Base-by-base conservation (phyloP, 1,140 invertebrate genomes). In the Drosophila ambigua region DNA sequence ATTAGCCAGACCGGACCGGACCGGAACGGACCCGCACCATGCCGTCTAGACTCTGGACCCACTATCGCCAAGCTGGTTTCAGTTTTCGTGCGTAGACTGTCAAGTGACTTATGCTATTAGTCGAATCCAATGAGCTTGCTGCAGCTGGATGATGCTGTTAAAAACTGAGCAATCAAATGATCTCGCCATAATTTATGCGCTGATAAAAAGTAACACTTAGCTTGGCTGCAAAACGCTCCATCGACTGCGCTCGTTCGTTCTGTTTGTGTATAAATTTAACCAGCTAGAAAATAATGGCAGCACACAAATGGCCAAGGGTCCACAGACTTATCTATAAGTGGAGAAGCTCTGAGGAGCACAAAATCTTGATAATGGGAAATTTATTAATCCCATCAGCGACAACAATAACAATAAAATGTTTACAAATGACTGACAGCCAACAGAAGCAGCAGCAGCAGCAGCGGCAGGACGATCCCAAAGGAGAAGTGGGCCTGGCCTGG, bases 371-470 rank as follows among this genome's bases (percentile, higher is more conserved):
- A 88, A 81, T 69, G 85, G 79, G 71, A 79, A 88, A 88, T 88
- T 88, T 88, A 88, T 88, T 88, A 88, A 88, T 88, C 85, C 83
- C 83, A 88, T 88, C 83, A 83, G 79, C 65, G 83, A 82, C 83
- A 88, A 88, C 83, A 88, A 87, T 88, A 87, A 82, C 82, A 87
- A 87, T 87, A 87, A 87, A 87, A 88, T 87, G 83, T 88, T 82
- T 82, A 87, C 83, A 87, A 87, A 87, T 77, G 83, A 88, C 78
- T 73, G 74, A 78, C 74, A 60, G 57, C 58, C 44, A 73, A 15
- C 66, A 60, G 61, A 62, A 57, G 31, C 31, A 13, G 46, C 28
- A 46, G 20, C 8, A 62, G 39, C 13, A 13, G 46, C 28, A 46
- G 20, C 8, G 58, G 39, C 13, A 26, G 28, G 31, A 46, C 39